A percentile compares a stretch with the other conserved stretches of the same genome.
Evolutionary conservation across 2,888 invertebrate species (phyloP).

Genomic region (Amphimallon solstitiale): DNA sequence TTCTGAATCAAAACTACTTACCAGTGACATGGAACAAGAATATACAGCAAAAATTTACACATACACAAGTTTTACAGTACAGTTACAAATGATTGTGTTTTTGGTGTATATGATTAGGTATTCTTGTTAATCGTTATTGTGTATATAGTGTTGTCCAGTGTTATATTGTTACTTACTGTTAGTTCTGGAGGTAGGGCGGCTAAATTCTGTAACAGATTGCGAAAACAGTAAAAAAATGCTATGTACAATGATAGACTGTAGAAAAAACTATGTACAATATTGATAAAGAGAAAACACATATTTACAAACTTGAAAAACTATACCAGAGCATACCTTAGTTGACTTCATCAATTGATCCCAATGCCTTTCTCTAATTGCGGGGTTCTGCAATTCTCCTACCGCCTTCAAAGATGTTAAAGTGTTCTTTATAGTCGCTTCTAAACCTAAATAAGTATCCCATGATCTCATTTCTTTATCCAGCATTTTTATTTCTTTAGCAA

Average conservation of each 20-base stretch:
- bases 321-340: conserved; percentile 79
- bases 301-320: conserved; percentile 20
- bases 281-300: conserved; percentile 14
- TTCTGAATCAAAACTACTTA: conserved; percentile 32
- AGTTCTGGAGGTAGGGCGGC: conserved; percentile 82
- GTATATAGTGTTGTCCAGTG: conserved; percentile 18
- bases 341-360: conserved; percentile 97
- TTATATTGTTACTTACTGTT: conserved; percentile 73
- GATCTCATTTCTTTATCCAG: conserved; percentile 95
- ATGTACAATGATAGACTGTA: conserved; percentile 39
- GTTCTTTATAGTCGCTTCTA: conserved; percentile 94
- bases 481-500: conserved; percentile 91
- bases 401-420: conserved; percentile 95
- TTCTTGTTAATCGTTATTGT: conserved; percentile 13
- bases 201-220: conserved; percentile 76
- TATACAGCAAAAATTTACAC: not conserved
- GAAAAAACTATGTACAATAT: conserved; percentile 34
- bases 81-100: not conserved
- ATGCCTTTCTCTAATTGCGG: conserved; percentile 94
- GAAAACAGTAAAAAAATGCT: conserved; percentile 50
- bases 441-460: conserved; percentile 90
- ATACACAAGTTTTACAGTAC: not conserved
- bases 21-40: conserved; percentile 29
- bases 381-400: conserved; percentile 95
- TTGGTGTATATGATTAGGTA: conserved; percentile 19